phyloP scores from a whole-genome alignment of 1,140 invertebrate species.

The Zeugodacus cucurbitae region DNA sequence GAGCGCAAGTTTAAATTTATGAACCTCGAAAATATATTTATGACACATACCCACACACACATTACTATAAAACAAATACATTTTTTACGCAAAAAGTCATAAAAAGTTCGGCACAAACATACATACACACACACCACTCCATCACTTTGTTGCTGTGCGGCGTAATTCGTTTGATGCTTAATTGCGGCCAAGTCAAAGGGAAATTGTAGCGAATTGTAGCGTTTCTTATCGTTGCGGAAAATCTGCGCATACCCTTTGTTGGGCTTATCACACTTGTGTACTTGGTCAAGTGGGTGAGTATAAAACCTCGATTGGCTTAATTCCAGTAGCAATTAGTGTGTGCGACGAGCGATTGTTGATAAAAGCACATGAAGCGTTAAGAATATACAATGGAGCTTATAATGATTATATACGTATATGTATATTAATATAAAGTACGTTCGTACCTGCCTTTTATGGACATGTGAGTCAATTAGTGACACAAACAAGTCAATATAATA shows the following conservation, averaged over 20 bases:
- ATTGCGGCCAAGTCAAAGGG: not conserved
- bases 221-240: conserved; percentile 3
- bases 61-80: not conserved
- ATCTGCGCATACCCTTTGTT: conserved; percentile 19
- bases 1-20: not conserved
- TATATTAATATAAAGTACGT: too few species aligned
- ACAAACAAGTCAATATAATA: too few species aligned
- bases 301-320: not conserved
- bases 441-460: too few species aligned
- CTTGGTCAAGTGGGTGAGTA: not conserved
- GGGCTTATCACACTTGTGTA: not conserved
- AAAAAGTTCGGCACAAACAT: not conserved
- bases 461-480: too few species aligned
- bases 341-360: not conserved
- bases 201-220: not conserved
- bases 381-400: not conserved
- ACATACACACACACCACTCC: too few species aligned
- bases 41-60: not conserved
- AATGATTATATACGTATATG: too few species aligned
- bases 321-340: not conserved
- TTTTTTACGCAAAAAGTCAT: not conserved
- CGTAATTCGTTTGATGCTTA: not conserved
- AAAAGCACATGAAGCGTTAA: not conserved
- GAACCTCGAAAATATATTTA: not conserved
- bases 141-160: not conserved